A percentile compares a stretch with the other conserved stretches of the same genome.
phyloP scores from a whole-genome alignment of 1,140 invertebrate genomes.

The Calephelis virginiensis region DNA sequence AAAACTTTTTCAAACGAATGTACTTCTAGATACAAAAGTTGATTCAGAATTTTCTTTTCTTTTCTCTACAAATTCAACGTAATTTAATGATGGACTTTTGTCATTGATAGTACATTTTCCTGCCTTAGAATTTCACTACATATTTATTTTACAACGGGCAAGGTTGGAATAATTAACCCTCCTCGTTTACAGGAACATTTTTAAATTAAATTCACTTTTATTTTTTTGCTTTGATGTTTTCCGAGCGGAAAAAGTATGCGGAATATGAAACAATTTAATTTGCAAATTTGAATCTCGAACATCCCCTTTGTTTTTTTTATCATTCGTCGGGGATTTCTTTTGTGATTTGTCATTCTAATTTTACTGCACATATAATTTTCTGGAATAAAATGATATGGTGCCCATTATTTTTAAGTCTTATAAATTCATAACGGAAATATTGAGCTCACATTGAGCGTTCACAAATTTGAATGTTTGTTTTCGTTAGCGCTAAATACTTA shows the following conservation, averaged over 20 bases:
- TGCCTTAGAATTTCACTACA: constrained; percentile 18
- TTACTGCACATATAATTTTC: neutral
- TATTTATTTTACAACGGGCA: constrained; percentile 22
- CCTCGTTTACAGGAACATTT: constrained; percentile 22
- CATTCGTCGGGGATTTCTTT: constrained; percentile 13
- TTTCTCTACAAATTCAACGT: no score
- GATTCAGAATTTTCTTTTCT: no score
- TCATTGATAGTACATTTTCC: constrained; percentile 15
- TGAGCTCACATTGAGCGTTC: neutral
- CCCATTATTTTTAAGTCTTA: neutral
- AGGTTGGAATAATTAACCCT: constrained; percentile 24
- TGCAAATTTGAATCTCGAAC: constrained; percentile 17
- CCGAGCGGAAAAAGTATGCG: constrained; percentile 21
- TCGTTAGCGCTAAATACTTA: no score
- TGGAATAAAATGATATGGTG: neutral
- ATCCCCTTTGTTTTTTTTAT: constrained; percentile 16
- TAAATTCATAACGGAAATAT: neutral
- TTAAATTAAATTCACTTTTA: constrained; percentile 24
- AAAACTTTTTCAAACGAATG: no score
- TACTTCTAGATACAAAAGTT: no score
- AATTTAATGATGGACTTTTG: neutral
- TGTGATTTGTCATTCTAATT: constrained; percentile 18
- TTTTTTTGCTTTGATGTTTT: constrained; percentile 25
- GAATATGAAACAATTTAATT: constrained; percentile 23
- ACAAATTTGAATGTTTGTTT: no score